Percentiles rank a stretch among this genome's conserved stretches.
Evolutionary conservation across 2,888 invertebrate genomes (phyloP).

Genomic region (Rosalia funebris): DNA sequence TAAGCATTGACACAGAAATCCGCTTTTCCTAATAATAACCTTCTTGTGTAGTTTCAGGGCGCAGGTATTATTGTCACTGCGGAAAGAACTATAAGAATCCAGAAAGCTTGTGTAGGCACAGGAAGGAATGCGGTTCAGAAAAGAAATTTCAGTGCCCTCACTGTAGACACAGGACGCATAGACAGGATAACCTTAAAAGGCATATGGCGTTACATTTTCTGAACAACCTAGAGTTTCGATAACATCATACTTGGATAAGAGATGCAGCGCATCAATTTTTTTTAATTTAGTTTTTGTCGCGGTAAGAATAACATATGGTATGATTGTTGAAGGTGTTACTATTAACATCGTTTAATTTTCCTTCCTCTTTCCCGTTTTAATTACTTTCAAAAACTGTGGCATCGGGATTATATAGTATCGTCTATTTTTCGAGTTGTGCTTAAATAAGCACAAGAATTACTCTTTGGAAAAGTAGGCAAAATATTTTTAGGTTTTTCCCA

Average conservation of each 20-base stretch:
- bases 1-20: too few species aligned
- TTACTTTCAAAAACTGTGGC: too few species aligned
- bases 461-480: too few species aligned
- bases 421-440: too few species aligned
- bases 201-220: constrained; percentile 29
- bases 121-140: constrained; percentile 46
- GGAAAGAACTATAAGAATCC: constrained; percentile 50
- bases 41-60: constrained; percentile 6
- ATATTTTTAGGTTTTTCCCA: too few species aligned
- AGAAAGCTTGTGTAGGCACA: constrained; percentile 48
- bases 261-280: not conserved
- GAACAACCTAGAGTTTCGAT: constrained; percentile 1
- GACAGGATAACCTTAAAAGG: constrained; percentile 42
- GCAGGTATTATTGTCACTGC: constrained; percentile 34
- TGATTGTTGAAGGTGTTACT: not conserved
- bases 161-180: constrained; percentile 42
- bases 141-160: constrained; percentile 41
- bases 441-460: too few species aligned
- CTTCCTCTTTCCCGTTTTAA: too few species aligned
- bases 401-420: too few species aligned
- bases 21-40: not conserved
- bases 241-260: constrained; percentile 5
- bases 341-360: not conserved
- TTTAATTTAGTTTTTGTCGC: not conserved
- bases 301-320: not conserved